A percentile compares a stretch with the other conserved stretches of the same genome.
phyloP scores from a whole-genome alignment of 2,888 invertebrate genomes.

The Platycheirus rosarum region DNA sequence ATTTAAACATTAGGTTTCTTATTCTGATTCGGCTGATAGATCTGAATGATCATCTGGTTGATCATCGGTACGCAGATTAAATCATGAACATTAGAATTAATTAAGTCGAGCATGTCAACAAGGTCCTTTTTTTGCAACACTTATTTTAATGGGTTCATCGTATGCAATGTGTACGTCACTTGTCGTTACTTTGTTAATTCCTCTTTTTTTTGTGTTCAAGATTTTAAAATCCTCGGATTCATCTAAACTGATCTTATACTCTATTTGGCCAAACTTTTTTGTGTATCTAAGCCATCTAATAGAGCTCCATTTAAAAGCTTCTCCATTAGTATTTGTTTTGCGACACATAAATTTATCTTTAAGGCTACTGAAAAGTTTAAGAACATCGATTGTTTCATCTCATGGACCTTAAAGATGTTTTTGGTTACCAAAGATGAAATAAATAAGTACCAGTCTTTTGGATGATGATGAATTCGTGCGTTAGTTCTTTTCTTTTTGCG shows the following conservation, averaged over 20 bases:
- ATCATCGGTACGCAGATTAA: slow-evolving; percentile 8
- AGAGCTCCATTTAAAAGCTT: no score
- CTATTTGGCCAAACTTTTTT: neutral
- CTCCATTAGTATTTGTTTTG: neutral
- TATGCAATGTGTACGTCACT: slow-evolving; percentile 7
- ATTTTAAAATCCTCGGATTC: slow-evolving; percentile 10
- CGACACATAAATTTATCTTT: neutral
- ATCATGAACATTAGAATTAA: slow-evolving; percentile 21
- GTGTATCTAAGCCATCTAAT: no score
- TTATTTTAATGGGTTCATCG: slow-evolving; percentile 22
- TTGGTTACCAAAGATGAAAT: slow-evolving; percentile 9
- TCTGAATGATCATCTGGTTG: neutral
- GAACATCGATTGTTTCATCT: slow-evolving; percentile 8
- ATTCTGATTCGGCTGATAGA: no score
- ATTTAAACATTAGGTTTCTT: no score
- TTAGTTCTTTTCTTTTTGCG: slow-evolving; percentile 12
- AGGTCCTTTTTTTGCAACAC: no score
- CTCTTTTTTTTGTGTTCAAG: no score
- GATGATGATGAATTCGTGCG: slow-evolving; percentile 8
- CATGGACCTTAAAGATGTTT: no score
- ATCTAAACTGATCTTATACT: slow-evolving; percentile 28
- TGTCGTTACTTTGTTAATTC: slow-evolving; percentile 21
- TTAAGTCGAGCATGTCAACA: slow-evolving; percentile 23
- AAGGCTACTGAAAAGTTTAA: neutral
- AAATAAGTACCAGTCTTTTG: slow-evolving; percentile 6